Evolutionary conservation across 2,113 vertebrate species (phyloP).

Genomic region (Plotosus lineatus): DNA sequence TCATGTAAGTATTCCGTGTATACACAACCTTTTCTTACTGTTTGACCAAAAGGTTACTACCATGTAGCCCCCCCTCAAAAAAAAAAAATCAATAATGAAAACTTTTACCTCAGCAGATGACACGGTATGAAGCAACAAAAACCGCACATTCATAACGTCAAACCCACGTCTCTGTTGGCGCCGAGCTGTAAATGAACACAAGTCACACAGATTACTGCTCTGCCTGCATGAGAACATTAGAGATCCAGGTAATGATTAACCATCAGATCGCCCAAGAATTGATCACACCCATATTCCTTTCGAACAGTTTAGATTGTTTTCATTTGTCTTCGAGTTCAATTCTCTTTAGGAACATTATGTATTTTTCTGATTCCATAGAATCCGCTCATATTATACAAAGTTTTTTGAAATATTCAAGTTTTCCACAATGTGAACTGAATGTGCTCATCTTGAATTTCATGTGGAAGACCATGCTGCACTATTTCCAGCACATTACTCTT

Average conservation of each 20-base stretch:
- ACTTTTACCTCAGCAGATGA: not conserved
- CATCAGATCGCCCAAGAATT: not conserved
- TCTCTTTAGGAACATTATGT: not conserved
- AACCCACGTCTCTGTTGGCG: not conserved
- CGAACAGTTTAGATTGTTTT: too few relatives aligned
- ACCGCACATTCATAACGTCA: not conserved
- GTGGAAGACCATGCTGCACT: not conserved
- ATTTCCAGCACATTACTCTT: not conserved
- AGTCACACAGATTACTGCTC: not conserved
- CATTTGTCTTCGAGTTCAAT: not conserved
- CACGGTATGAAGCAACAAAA: not conserved
- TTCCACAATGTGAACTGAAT: not conserved
- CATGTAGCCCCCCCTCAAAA: not conserved
- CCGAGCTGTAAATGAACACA: not conserved
- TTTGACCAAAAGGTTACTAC: not conserved
- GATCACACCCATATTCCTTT: too few relatives aligned
- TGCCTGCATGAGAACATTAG: not conserved
- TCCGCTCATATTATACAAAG: too few relatives aligned
- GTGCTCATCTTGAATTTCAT: not conserved
- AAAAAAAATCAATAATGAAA: not conserved
- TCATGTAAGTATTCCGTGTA: not conserved
- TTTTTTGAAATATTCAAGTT: not conserved
- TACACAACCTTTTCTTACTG: not conserved
- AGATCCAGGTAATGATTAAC: slow-evolving; percentile 30
- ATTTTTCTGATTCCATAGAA: not conserved